Base-by-base conservation (phyloP, 2,888 invertebrate genomes). In the Nezara viridula region DNA sequence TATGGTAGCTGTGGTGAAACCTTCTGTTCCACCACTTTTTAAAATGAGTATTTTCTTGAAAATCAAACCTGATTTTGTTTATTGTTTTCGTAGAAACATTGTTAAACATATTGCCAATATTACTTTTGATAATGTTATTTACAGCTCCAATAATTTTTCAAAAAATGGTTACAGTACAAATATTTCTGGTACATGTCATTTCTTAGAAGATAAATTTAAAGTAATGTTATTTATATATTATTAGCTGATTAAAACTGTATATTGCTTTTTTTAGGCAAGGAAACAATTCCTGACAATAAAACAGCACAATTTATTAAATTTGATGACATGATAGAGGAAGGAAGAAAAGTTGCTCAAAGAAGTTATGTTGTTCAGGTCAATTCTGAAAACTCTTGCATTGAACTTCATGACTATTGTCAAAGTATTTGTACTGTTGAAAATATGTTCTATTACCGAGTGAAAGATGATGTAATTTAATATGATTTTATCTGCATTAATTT, bases 281-380 rank as follows among this genome's bases (percentile, higher is more conserved):
- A 47, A 44, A 10, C 19, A 24, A 86, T 50, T 19, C 2, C 12
- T 27, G 47, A 47, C 24, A 49, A n/a, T 47, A 49, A 37, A 49
- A 73, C 16, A 73, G 6, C 32, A 5, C 50, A 49, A 9, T 91
- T 90, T 87, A 52, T 91, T 24, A 92, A 93, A 12, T 95, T 96
- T 92, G 94, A 95, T 90, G 94, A 95, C 90, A 93, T 95, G 91
- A 93, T 96, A 85, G 92, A 93, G 66, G 93, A 93, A 44, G 94
- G 96, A 91, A 94, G 95, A 92, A 92, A 93, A 5, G 94, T 97
- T 92, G 96, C 97, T 0, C 93, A 93, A 88, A 94, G 95, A 90
- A 96, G 96, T 93, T 93, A 97, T 89, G 93, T 97, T 52, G 95
- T 97, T 10, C 96, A 97, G 93, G 96, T 97, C 2, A 95, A 95